A percentile compares a stretch with the other conserved stretches of the same genome.
Conservation (phyloP, 2,888 invertebrate genomes). For the Phania funesta region DNA sequence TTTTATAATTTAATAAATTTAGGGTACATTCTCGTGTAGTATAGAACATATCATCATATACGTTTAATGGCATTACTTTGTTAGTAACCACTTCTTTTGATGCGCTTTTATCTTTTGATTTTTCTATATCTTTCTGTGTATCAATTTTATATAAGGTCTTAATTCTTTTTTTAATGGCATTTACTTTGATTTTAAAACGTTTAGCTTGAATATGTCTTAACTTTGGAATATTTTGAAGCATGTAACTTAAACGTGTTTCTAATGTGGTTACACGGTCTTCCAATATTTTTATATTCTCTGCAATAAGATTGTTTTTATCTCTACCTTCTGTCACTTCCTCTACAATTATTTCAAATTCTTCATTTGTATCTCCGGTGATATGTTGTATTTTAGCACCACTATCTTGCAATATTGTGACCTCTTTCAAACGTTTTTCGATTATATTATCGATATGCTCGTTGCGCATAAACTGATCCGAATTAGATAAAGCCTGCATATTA, state of each 20-base stretch:
- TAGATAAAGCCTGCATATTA: conserved; percentile 56
- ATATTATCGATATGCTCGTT: conserved; percentile 65
- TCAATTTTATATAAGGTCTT: conserved; percentile 15
- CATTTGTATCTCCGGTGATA: conserved; percentile 16
- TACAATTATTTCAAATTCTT: conserved; percentile 63
- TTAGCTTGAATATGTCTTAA: conserved; percentile 56
- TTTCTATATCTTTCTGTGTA: not conserved
- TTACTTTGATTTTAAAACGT: conserved; percentile 64
- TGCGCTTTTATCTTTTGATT: not conserved
- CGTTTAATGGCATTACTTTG: conserved; percentile 19
- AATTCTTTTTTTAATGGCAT: conserved; percentile 50
- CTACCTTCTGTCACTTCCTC: conserved; percentile 60
- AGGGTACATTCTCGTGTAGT: conserved; percentile 66
- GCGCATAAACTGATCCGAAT: conserved; percentile 60
- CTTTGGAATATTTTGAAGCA: conserved; percentile 61
- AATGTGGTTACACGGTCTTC: conserved; percentile 58
- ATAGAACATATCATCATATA: conserved; percentile 69
- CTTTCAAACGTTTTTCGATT: conserved; percentile 64
- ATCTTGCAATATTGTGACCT: conserved; percentile 4
- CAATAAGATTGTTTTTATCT: conserved; percentile 59
- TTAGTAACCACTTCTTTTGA: not conserved
- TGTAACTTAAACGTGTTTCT: conserved; percentile 43
- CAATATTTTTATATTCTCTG: conserved; percentile 63
- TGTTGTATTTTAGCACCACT: conserved; percentile 23
- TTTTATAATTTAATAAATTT: conserved; percentile 70